phyloP scores from a whole-genome alignment of 1,140 invertebrate species.

The Laupala kohalensis region DNA sequence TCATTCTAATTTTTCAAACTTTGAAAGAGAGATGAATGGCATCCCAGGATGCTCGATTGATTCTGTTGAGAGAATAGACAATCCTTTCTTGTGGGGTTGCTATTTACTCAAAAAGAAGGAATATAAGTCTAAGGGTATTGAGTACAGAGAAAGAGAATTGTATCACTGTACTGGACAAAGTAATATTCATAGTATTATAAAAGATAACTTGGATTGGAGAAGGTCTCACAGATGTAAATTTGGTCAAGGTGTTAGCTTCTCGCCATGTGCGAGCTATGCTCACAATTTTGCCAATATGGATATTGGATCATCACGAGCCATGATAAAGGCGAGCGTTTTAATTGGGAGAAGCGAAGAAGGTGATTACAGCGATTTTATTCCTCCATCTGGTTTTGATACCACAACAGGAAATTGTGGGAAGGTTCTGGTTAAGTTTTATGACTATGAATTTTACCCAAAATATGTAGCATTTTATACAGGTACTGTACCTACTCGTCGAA shows the following conservation, averaged over 20 bases:
- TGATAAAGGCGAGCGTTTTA: not conserved
- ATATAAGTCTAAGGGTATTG: not conserved
- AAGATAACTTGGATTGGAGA: not conserved
- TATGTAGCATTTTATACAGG: too few relatives aligned
- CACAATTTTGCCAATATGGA: not conserved
- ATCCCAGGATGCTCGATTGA: too few relatives aligned
- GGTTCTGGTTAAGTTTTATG: not conserved
- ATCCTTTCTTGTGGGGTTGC: not conserved
- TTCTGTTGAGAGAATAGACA: not conserved
- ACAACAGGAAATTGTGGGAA: not conserved
- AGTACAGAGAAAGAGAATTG: not conserved
- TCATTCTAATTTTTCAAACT: too few relatives aligned
- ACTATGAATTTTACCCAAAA: constrained; percentile 2
- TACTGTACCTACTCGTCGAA: too few relatives aligned
- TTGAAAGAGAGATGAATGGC: too few relatives aligned
- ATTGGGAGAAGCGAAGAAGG: not conserved
- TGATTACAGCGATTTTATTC: not conserved
- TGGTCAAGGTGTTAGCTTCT: constrained; percentile 3
- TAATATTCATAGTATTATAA: not conserved
- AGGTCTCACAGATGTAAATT: not conserved
- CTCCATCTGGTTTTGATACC: not conserved
- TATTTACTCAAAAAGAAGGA: constrained; percentile 6
- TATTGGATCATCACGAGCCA: not conserved
- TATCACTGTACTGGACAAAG: not conserved
- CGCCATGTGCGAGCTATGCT: not conserved